Evolutionary conservation across 2,797 vertebrate species (phyloP).

Genomic region (Onychomys torridus): DNA sequence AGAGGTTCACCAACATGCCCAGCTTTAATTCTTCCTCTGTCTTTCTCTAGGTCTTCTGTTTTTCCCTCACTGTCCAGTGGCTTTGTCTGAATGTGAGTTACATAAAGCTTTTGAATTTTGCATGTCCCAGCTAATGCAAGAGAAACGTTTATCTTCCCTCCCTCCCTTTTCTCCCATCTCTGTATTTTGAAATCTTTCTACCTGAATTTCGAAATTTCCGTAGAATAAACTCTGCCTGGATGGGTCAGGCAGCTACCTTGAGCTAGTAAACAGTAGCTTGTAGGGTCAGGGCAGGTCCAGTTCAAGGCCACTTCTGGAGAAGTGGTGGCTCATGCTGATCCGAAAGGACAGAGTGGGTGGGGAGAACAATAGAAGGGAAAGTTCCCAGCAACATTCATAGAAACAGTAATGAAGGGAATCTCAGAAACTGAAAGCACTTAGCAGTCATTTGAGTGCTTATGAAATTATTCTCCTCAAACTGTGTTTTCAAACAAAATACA

Average conservation of each 20-base stretch:
- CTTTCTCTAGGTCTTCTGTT: not conserved
- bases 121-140: not conserved
- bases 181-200: slow-evolving; percentile 53
- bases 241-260: not conserved
- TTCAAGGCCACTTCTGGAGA: slow-evolving; percentile 36
- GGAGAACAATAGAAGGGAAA: not conserved
- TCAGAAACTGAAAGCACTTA: not conserved
- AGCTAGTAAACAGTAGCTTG: slow-evolving; percentile 16
- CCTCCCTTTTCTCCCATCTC: not conserved
- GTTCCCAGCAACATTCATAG: not conserved
- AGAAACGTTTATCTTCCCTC: not conserved
- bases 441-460: not conserved
- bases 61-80: not conserved
- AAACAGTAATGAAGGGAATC: not conserved
- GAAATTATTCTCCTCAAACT: slow-evolving; percentile 15
- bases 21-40: not conserved
- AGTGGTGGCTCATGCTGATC: not conserved
- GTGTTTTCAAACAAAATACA: not conserved
- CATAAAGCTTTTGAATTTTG: not conserved
- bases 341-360: not conserved
- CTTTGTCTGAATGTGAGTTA: not conserved
- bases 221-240: not conserved
- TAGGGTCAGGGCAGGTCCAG: not conserved
- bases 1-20: not conserved
- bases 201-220: slow-evolving; percentile 12